Evolutionary conservation across 92 coral and sea anemone species (phyloP).

Genomic region (Parazoanthus atlanticus): DNA sequence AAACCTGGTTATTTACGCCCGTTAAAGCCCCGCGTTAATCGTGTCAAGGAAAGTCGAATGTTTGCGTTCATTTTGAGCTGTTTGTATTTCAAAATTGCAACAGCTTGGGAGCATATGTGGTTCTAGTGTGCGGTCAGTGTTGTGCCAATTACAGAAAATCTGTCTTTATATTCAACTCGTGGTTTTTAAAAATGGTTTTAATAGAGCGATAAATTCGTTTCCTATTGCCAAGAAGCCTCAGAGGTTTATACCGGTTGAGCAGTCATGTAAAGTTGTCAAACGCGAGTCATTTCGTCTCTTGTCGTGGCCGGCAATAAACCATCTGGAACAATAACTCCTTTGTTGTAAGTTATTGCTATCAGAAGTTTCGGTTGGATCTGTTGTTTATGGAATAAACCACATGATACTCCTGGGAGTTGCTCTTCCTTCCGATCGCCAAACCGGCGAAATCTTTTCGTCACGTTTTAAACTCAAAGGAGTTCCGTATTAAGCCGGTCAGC

Average conservation of each 20-base stretch:
- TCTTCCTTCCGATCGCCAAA: constrained; percentile 23
- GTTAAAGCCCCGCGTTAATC: constrained; percentile 13
- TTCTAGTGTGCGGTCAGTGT: background rate
- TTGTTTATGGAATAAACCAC: constrained; percentile 31
- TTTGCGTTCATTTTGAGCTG: background rate
- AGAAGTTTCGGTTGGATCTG: constrained; percentile 1
- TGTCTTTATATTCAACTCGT: background rate
- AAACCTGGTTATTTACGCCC: constrained; percentile 7
- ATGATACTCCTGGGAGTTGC: constrained; percentile 7
- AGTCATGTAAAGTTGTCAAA: constrained; percentile 12
- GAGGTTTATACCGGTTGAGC: background rate
- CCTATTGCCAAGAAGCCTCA: background rate
- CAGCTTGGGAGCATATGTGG: background rate
- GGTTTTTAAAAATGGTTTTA: background rate
- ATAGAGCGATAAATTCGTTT: background rate
- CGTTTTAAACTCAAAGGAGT: background rate
- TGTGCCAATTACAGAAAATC: background rate
- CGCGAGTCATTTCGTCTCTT: background rate
- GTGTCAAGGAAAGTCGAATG: constrained; percentile 17
- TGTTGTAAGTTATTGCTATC: constrained; percentile 28
- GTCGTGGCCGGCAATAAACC: constrained; percentile 8
- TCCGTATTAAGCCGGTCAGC: background rate
- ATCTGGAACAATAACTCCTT: constrained; percentile 22
- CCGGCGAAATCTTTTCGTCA: constrained; percentile 19
- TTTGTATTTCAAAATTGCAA: background rate